Conservation (phyloP, 2,113 vertebrate species). For the Pristiophorus japonicus region DNA sequence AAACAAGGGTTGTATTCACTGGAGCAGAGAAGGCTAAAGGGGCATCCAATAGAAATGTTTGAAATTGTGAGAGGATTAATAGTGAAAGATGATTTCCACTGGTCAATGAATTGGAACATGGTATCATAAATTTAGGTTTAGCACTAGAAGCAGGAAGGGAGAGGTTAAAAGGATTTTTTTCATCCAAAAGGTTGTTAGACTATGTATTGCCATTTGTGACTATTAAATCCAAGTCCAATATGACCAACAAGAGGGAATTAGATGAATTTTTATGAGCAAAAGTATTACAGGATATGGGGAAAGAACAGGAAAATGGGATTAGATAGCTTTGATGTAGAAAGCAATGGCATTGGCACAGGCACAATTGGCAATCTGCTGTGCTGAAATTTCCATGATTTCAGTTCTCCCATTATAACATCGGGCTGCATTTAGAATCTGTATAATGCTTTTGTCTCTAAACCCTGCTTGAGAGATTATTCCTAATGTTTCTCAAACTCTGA, state of each 20-base stretch:
- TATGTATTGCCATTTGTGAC: not conserved
- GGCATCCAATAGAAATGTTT: not conserved
- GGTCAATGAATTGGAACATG: not conserved
- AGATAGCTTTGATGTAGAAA: not conserved
- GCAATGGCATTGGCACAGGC: not conserved
- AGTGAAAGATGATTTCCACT: not conserved
- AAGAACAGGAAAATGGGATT: not conserved
- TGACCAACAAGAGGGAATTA: not conserved
- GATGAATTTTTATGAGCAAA: not conserved
- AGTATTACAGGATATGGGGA: not conserved
- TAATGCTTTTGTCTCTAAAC: not conserved
- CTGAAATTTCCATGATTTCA: constrained; percentile 13
- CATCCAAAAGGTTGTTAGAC: not conserved
- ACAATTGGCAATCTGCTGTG: not conserved
- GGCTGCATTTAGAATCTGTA: not conserved
- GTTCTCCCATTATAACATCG: not conserved
- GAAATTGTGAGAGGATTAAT: not conserved
- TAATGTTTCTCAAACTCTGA: not conserved
- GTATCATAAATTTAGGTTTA: not conserved
- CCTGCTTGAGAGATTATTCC: not conserved
- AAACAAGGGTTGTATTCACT: not conserved
- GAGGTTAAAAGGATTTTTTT: not conserved
- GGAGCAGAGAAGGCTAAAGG: not conserved
- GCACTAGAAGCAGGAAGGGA: not conserved
- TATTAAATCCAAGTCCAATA: not conserved